phyloP scores from a whole-genome alignment of 2,797 vertebrate species.

The Adrianichthys oophorus region DNA sequence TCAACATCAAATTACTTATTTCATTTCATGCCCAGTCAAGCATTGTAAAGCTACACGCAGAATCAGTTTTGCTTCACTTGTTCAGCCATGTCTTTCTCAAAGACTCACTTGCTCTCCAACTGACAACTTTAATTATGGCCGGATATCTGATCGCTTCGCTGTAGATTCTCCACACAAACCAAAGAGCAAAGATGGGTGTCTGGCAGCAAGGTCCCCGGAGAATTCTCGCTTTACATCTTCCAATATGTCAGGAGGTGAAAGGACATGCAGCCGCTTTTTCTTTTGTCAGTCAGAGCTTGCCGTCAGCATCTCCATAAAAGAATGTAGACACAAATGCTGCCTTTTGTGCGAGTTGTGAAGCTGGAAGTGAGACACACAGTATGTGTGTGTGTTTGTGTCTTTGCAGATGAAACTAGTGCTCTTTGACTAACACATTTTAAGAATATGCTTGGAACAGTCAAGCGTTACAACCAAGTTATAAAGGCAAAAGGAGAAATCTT shows the following conservation, averaged over 20 bases:
- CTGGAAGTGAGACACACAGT: not conserved
- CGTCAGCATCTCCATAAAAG: conserved; percentile 36
- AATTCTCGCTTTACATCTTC: conserved; percentile 46
- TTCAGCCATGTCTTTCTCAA: conserved; percentile 88
- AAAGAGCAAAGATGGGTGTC: conserved; percentile 39
- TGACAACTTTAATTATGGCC: conserved; percentile 97
- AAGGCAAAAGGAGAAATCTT: too few species aligned
- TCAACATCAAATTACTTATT: conserved; percentile 99
- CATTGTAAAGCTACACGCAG: conserved; percentile 91
- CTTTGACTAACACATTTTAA: conserved; percentile 25
- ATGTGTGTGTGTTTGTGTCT: conserved; percentile 6
- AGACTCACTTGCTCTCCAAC: conserved; percentile 88
- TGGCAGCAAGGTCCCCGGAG: conserved; percentile 44
- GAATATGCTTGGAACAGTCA: conserved; percentile 8
- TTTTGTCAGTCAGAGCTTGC: conserved; percentile 41
- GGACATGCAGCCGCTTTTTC: conserved; percentile 27
- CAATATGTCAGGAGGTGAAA: conserved; percentile 46
- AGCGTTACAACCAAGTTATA: conserved; percentile 1
- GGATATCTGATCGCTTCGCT: conserved; percentile 90
- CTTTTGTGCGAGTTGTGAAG: conserved; percentile 11
- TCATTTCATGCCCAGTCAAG: conserved; percentile 98
- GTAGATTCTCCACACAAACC: conserved; percentile 79
- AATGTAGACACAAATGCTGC: conserved; percentile 27
- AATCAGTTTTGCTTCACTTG: conserved; percentile 94
- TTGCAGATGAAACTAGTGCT: conserved; percentile 15